Evolutionary conservation across 2,888 invertebrate genomes (phyloP).

Genomic region (Melinaea marsaeus): DNA sequence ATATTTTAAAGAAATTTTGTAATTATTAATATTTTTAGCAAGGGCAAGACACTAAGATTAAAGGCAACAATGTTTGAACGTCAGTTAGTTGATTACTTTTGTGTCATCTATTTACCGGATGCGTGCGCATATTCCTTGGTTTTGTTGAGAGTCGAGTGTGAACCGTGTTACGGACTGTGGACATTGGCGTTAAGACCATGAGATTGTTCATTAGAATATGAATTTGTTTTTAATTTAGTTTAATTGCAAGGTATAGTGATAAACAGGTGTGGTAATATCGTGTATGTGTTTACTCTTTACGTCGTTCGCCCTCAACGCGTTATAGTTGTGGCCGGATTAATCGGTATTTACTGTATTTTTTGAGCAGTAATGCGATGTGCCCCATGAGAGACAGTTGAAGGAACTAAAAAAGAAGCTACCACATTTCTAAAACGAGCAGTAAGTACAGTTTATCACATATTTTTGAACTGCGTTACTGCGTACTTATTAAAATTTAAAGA

Average conservation of each 20-base stretch:
- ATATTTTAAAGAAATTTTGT: not conserved
- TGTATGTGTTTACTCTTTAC: constrained; percentile 31
- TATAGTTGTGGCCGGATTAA: constrained; percentile 45
- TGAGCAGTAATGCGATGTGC: constrained; percentile 49
- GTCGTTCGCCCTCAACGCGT: constrained; percentile 33
- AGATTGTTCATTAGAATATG: constrained; percentile 35
- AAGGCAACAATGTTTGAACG: constrained; percentile 31
- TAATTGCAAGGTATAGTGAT: constrained; percentile 36
- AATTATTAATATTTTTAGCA: not conserved
- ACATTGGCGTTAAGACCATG: constrained; percentile 37
- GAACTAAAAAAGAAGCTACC: constrained; percentile 45
- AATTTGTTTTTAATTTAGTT: constrained; percentile 33
- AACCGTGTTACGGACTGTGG: constrained; percentile 32
- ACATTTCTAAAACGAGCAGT: constrained; percentile 28
- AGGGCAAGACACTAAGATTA: not conserved
- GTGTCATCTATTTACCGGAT: constrained; percentile 34
- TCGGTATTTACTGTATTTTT: constrained; percentile 48
- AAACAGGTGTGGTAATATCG: constrained; percentile 35
- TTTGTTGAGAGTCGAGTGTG: constrained; percentile 36
- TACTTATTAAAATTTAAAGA: not conserved
- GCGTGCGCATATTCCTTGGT: constrained; percentile 47
- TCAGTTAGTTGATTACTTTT: constrained; percentile 23
- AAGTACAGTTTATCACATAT: constrained; percentile 28
- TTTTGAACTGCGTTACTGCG: constrained; percentile 10
- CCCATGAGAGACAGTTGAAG: constrained; percentile 50